These are phyloP conservation scores for Aphelocoma californica DNA, from an alignment of 2,797 vertebrate genomes.

Conservation along the genomic window DNA sequence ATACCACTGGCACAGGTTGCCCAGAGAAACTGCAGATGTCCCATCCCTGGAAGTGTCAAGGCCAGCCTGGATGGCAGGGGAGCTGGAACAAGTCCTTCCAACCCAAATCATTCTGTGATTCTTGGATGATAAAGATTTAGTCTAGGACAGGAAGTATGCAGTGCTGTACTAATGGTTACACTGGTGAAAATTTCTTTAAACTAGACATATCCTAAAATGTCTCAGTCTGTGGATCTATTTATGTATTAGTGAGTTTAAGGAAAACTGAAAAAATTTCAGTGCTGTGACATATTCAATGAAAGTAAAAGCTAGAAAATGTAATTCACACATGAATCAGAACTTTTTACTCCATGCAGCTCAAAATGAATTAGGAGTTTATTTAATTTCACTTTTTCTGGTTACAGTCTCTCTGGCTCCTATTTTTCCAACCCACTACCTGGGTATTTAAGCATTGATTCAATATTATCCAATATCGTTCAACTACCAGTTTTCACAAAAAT, in stretches of 20 bases:
- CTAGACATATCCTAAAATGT: not conserved
- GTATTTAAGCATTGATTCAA: not conserved
- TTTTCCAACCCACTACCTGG: not conserved
- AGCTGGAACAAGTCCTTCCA: not conserved
- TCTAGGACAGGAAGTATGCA: not conserved
- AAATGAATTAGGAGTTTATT: not conserved
- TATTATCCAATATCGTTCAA: not conserved
- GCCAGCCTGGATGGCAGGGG: not conserved
- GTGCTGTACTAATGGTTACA: not conserved
- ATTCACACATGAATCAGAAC: not conserved
- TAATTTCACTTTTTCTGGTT: not conserved
- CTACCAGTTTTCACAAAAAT: not conserved
- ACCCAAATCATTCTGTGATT: not conserved
- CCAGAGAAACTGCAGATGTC: not conserved
- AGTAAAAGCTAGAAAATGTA: not conserved
- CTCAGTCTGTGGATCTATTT: not conserved
- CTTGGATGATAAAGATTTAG: not conserved
- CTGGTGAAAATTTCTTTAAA: not conserved
- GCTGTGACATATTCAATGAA: not conserved
- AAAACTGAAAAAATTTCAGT: not conserved
- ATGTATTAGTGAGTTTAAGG: not conserved
- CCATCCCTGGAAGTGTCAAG: not conserved
- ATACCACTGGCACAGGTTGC: not conserved
- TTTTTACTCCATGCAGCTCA: not conserved
- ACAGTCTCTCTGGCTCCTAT: not conserved